phyloP scores from a whole-genome alignment of 2,113 vertebrate species.

The Proteles cristata region DNA sequence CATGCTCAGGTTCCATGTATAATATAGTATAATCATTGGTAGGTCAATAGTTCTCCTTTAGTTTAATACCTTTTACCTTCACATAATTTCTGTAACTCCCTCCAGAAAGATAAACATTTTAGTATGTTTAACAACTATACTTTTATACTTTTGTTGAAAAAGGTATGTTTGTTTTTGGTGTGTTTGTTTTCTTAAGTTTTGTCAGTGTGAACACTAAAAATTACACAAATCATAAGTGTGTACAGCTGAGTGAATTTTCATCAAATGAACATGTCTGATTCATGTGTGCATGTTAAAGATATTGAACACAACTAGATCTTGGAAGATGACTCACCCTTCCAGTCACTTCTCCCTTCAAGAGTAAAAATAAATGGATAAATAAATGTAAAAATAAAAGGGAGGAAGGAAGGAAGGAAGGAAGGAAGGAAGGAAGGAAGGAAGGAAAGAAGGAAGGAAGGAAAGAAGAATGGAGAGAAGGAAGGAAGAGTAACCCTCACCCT shows the following conservation, averaged over 20 bases:
- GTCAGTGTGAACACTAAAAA: background rate
- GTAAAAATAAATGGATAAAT: background rate
- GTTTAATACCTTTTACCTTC: background rate
- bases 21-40: background rate
- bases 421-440: too few species aligned
- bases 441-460: too few species aligned
- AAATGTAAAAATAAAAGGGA: background rate
- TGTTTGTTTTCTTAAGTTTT: background rate
- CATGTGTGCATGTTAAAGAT: background rate
- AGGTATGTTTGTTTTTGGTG: background rate
- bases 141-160: background rate
- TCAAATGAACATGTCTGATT: background rate
- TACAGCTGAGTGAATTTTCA: background rate
- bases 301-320: background rate
- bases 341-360: background rate
- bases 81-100: background rate
- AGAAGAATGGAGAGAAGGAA: background rate
- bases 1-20: background rate
- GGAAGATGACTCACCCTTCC: background rate
- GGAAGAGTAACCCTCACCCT: background rate
- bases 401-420: rapidly evolving
- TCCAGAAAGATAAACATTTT: background rate
- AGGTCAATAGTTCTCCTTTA: background rate
- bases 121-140: background rate
- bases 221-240: background rate